Conservation (phyloP, 2,888 invertebrate species). For the Agrypnus murinus region DNA sequence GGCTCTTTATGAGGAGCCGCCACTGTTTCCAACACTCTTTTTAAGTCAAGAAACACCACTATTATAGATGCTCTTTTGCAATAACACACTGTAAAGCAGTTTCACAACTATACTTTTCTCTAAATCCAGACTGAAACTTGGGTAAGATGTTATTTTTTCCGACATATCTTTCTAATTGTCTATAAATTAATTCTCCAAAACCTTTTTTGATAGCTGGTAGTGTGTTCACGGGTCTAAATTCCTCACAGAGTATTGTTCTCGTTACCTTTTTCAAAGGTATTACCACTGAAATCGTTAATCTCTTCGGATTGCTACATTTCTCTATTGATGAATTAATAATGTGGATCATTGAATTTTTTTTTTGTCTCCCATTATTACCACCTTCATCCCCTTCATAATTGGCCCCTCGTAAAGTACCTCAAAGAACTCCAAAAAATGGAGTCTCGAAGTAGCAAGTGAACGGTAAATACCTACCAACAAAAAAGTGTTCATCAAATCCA, state of each 20-base stretch:
- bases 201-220: slow-evolving; percentile 1
- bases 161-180: slow-evolving; percentile 9
- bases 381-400: not conserved
- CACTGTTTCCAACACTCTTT: too few species aligned
- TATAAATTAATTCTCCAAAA: not conserved
- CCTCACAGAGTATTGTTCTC: not conserved
- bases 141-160: slow-evolving; percentile 7
- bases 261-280: slow-evolving; percentile 4
- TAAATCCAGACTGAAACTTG: slow-evolving; percentile 8
- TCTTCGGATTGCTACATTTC: not conserved
- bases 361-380: slow-evolving; percentile 2
- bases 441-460: slow-evolving; percentile 1
- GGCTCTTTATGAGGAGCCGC: too few species aligned
- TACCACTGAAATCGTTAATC: slow-evolving; percentile 10
- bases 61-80: not conserved
- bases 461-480: slow-evolving; percentile 1
- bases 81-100: slow-evolving; percentile 13
- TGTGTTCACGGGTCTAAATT: not conserved
- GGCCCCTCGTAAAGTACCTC: not conserved
- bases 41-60: too few species aligned
- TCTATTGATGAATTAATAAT: slow-evolving; percentile 2
- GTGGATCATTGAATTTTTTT: slow-evolving; percentile 7
- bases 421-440: slow-evolving; percentile 2
- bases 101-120: slow-evolving; percentile 5
- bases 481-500: not conserved